Conservation (phyloP, 2,113 vertebrate species). For the Sterna hirundo region DNA sequence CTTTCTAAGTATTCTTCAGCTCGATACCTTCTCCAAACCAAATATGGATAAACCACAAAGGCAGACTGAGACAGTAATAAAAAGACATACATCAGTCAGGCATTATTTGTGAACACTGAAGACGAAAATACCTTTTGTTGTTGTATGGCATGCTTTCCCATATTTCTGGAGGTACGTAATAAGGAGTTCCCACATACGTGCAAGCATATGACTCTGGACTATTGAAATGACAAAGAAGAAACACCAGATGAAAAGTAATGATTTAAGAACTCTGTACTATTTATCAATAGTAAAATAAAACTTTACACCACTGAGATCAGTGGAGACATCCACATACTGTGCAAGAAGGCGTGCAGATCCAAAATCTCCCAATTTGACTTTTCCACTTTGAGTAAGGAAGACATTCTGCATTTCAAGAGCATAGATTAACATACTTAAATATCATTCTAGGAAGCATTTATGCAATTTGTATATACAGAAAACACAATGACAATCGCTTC, state of each 20-base stretch:
- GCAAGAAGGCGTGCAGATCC: slow-evolving; percentile 89
- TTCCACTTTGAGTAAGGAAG: slow-evolving; percentile 86
- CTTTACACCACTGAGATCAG: not conserved
- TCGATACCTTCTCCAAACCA: not conserved
- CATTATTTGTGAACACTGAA: not conserved
- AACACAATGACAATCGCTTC: not conserved
- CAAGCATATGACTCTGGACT: slow-evolving; percentile 85
- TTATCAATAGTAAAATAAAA: not conserved
- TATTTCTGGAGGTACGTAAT: slow-evolving; percentile 94
- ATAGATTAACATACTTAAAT: not conserved
- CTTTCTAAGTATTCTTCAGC: not conserved
- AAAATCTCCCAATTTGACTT: slow-evolving; percentile 92
- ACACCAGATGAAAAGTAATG: not conserved
- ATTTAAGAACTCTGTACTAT: not conserved
- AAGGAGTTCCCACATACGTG: slow-evolving; percentile 91
- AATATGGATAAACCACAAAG: not conserved
- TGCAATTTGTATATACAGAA: not conserved
- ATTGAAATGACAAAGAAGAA: slow-evolving; percentile 40
- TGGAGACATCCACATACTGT: slow-evolving; percentile 72
- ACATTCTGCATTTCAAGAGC: slow-evolving; percentile 81
- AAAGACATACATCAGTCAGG: not conserved
- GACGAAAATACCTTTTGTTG: slow-evolving; percentile 87
- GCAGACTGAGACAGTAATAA: not conserved
- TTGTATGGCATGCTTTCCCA: slow-evolving; percentile 94
- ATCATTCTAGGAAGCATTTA: not conserved